Base-by-base conservation (phyloP, 2,113 vertebrate species). In the Phalacrocorax aristotelis region DNA sequence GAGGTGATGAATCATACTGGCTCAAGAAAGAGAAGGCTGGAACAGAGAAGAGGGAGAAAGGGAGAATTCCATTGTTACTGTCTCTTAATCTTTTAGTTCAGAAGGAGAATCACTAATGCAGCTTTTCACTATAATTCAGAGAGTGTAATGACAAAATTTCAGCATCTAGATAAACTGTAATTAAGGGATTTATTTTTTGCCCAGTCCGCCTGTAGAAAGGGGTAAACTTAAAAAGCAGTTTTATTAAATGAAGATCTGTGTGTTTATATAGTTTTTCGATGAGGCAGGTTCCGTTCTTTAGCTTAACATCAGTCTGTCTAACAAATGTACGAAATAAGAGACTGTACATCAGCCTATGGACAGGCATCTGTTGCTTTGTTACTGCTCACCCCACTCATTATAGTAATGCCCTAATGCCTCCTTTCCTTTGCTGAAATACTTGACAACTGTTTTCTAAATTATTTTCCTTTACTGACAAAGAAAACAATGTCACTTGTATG, bases 1-100 rank as follows among this genome's bases (percentile, higher is more conserved):
- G 89, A 95, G 90, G 74, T 94, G 85, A 88, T 96, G 93, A 97
- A 96, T 93, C 91, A 95, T 82, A 51, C 60, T 92, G 91, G 77
- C 87, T 95, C 71, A 86, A 89, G 83, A 87, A 94, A 84, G 74
- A 79, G 52, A 62, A 76, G 64, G 32, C 74, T 80, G 68, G 42
- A 95, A 83, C 46, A 88, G 62, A 65, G 61, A 86, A 79, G 42
- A 60, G 38, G 65, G 55, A 83, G 71, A 89, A 90, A 52, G 48
- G 68, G 58, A 92, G 75, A 85, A 92, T 93, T 94, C 22, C 52
- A 51, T 88, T 78, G 27, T 87, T 89, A n/a, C 86, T 85, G 34
- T 79, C 57, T 83, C 64, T 76, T 92, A 79, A 64, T 93, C 52
- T 68, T 87, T 92, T 60, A 49, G 65, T 74, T 87, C 48, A 10